Conservation (phyloP, 2,797 vertebrate species). For the Microtus obscurus region DNA sequence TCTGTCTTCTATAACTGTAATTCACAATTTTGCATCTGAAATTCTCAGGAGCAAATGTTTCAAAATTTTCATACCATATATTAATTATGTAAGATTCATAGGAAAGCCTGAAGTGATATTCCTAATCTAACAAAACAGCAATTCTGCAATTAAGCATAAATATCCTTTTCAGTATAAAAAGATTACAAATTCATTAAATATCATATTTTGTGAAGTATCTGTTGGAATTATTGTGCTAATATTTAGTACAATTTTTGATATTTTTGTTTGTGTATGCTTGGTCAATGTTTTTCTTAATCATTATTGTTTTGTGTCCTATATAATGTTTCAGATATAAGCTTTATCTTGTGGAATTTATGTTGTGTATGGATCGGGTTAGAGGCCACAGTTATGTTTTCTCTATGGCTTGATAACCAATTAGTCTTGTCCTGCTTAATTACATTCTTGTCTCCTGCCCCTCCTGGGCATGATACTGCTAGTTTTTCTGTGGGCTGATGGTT, state of each 20-base stretch:
- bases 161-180: constrained; percentile 9
- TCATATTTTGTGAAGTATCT: constrained; percentile 22
- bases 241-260: constrained; percentile 27
- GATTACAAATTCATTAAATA: neutral
- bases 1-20: neutral
- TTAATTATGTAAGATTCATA: neutral
- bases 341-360: constrained; percentile 19
- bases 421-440: neutral
- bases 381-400: neutral
- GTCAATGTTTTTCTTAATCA: constrained; percentile 23
- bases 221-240: constrained; percentile 17
- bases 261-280: neutral
- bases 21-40: constrained; percentile 16
- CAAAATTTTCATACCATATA: neutral
- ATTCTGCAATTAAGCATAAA: constrained; percentile 10
- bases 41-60: constrained; percentile 50
- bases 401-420: neutral
- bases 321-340: neutral
- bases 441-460: neutral
- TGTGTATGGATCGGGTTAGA: constrained; percentile 3
- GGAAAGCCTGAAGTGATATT: neutral
- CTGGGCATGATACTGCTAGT: neutral
- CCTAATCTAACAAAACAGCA: constrained; percentile 6
- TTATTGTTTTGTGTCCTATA: constrained; percentile 5
- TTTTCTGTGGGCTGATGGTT: constrained; percentile 10